Evolutionary conservation across 2,888 invertebrate species (phyloP), one percentile per base, ranked within the genome.

Genomic region (Cephus sareptanus): DNA sequence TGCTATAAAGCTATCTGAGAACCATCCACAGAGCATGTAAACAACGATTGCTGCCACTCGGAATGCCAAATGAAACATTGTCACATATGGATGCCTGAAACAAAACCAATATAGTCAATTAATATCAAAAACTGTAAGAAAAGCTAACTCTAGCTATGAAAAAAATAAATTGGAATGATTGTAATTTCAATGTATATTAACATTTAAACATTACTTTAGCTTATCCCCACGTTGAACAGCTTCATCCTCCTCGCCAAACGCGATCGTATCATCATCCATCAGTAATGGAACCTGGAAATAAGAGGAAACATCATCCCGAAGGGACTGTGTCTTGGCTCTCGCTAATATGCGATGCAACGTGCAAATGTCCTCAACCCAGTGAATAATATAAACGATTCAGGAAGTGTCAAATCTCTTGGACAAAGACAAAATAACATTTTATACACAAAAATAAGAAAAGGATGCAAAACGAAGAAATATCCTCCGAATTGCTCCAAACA

Each of bases 1-100:
- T n/a, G 97, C 96, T 82, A 99, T 98, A 92, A 99, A 99, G 83
- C 98, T 98, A 88, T 95, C 94, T 1, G 96, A 96, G 92, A 99
- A 97, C 94, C 95, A 95, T 11, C 96, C 96, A 88, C 98, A 98
- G 73, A 99, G 93, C 82, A 99, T 93, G 92, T 99, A 99, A 31
- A 96, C 95, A 40, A 97, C 92, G 34, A 99, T 93, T 0, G 99
- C 96, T 0, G 95, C 92, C 79, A 95, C 94, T 77, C 98, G 95
- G 92, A 99, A 99, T 81, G 95, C 94, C 83, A 99, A 92, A 92
- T 99, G 98, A 92, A 98, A 98, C 90, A 97, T 94, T 68, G 98
- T 97, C 82, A 98, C 97, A 91, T 97, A 96, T 0, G 98, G 98
- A 91, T 98, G 98, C 82, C 98, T 98, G 93, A 13, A 94, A 94